These are phyloP conservation scores for Lithodes maja DNA, from an alignment of 2,888 invertebrate species.

Conservation along the genomic window DNA sequence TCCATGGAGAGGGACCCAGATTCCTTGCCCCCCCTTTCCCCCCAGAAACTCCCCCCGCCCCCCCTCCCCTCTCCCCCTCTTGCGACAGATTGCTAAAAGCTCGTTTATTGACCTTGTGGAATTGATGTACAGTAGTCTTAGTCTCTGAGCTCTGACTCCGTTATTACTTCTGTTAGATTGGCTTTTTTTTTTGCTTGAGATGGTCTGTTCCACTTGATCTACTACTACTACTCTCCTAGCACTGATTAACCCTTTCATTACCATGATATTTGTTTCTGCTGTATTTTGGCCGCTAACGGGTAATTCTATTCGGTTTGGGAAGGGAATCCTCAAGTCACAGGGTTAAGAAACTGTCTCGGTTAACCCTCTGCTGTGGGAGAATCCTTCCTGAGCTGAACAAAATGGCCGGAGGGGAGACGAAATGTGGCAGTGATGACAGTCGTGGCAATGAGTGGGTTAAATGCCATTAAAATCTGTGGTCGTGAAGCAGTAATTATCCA, in stretches of 20 bases:
- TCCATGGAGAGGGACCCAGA: constrained; percentile 64
- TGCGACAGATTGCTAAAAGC: constrained; percentile 66
- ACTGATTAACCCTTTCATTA: neutral
- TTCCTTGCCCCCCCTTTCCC: constrained; percentile 49
- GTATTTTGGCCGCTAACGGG: too few relatives aligned
- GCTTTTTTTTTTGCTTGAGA: constrained; percentile 63
- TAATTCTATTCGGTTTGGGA: too few relatives aligned
- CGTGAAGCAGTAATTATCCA: constrained; percentile 49
- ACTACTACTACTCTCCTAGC: constrained; percentile 51
- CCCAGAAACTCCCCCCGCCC: neutral
- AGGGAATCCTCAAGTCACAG: too few relatives aligned
- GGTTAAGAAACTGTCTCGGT: too few relatives aligned
- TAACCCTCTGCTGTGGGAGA: too few relatives aligned
- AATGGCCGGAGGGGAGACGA: too few relatives aligned
- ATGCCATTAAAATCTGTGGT: constrained; percentile 55
- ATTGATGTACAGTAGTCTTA: constrained; percentile 65
- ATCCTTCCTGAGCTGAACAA: too few relatives aligned
- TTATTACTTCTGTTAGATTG: constrained; percentile 64
- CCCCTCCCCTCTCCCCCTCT: constrained; percentile 57
- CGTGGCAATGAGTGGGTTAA: constrained; percentile 6
- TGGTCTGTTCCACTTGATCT: constrained; percentile 65
- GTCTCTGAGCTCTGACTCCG: constrained; percentile 56
- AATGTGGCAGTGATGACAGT: too few relatives aligned
- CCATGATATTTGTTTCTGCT: too few relatives aligned
- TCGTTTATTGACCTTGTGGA: constrained; percentile 62